Evolutionary conservation across 2,888 invertebrate species (phyloP).

Genomic region (Oegoconia quadripuncta): DNA sequence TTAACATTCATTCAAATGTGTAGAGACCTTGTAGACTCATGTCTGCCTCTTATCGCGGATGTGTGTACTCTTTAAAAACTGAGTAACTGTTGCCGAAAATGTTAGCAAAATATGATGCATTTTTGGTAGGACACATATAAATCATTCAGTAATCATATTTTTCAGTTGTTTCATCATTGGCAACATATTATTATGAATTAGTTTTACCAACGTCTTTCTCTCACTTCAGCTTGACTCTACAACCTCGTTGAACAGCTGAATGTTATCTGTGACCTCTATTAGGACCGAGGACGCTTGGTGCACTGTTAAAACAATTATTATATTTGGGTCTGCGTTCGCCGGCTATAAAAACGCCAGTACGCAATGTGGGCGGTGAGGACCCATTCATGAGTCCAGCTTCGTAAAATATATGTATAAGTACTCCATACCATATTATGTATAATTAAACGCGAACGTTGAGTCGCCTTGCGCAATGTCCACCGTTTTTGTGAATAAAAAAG

Average conservation of each 20-base stretch:
- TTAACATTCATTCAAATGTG: slow-evolving; percentile 71
- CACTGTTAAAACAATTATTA: slow-evolving; percentile 67
- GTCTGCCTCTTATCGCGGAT: slow-evolving; percentile 56
- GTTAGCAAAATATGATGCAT: neutral
- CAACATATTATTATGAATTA: too few relatives aligned
- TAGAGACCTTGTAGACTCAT: slow-evolving; percentile 58
- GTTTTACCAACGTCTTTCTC: too few relatives aligned
- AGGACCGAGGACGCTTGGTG: slow-evolving; percentile 40
- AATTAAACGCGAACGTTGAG: slow-evolving; percentile 1
- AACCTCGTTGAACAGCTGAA: slow-evolving; percentile 7
- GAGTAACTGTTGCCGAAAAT: slow-evolving; percentile 6
- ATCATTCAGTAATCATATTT: too few relatives aligned
- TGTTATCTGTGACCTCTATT: slow-evolving; percentile 45
- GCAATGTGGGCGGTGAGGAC: slow-evolving; percentile 35
- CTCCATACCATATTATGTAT: slow-evolving; percentile 5
- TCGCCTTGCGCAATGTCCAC: slow-evolving; percentile 7
- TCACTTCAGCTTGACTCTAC: too few relatives aligned
- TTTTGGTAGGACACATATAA: too few relatives aligned
- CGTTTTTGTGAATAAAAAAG: slow-evolving; percentile 3
- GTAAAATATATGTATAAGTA: slow-evolving; percentile 34
- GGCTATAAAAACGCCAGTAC: slow-evolving; percentile 35
- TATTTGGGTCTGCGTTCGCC: slow-evolving; percentile 33
- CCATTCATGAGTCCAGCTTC: slow-evolving; percentile 47
- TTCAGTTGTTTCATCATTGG: too few relatives aligned
- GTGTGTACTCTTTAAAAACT: slow-evolving; percentile 30